These are phyloP conservation scores for Octopus sinensis DNA, from an alignment of 1,140 invertebrate genomes.

Conservation along the genomic window DNA sequence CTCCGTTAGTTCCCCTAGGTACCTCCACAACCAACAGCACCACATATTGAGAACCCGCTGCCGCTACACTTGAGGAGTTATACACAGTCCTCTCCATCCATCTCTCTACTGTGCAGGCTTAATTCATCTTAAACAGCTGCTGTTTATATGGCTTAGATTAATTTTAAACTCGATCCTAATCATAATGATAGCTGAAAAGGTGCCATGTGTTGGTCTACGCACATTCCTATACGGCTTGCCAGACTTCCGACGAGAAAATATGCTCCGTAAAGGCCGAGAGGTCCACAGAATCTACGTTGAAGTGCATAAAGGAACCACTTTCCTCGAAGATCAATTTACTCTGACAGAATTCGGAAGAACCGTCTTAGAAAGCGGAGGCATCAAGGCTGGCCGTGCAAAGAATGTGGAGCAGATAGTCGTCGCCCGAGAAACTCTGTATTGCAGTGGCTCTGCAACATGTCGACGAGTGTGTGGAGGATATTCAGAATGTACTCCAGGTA, in stretches of 20 bases:
- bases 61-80: background rate
- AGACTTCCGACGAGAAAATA: conserved; percentile 45
- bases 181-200: conserved; percentile 43
- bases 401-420: conserved; percentile 51
- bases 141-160: conserved; percentile 12
- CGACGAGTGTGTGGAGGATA: conserved; percentile 48
- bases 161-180: background rate
- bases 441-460: conserved; percentile 46
- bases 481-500: conserved; percentile 46
- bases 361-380: conserved; percentile 47
- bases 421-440: conserved; percentile 48
- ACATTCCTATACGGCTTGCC: conserved; percentile 44
- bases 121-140: conserved; percentile 1
- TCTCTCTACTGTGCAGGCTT: conserved; percentile 6
- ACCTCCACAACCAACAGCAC: background rate
- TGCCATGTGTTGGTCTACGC: conserved; percentile 43
- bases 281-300: conserved; percentile 52
- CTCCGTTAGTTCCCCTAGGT: conserved; percentile 10
- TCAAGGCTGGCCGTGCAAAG: conserved; percentile 44
- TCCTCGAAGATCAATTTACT: conserved; percentile 48
- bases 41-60: background rate
- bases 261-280: conserved; percentile 49
- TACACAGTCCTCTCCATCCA: conserved; percentile 8
- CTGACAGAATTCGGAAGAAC: conserved; percentile 50
- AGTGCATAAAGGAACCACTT: conserved; percentile 47